phyloP scores from a whole-genome alignment of 2,113 vertebrate genomes.

The Lota lota region DNA sequence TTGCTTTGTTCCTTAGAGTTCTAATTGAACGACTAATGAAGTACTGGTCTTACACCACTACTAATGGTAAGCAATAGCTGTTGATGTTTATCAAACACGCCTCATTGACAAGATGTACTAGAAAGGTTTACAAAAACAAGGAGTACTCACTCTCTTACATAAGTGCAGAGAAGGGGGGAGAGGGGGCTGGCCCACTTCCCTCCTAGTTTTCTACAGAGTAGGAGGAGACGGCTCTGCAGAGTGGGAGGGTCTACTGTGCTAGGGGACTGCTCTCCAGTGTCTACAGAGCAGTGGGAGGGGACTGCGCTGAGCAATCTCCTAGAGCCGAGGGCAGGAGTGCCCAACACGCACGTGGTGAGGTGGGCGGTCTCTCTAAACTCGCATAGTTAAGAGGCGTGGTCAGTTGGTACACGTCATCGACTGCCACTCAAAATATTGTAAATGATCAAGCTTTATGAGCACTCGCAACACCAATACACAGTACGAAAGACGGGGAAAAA shows the following conservation, averaged over 20 bases:
- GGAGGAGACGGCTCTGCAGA: slow-evolving; percentile 25
- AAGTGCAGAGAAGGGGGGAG: slow-evolving; percentile 47
- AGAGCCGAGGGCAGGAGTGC: slow-evolving; percentile 54
- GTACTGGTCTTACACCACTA: too few relatives aligned
- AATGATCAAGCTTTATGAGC: not conserved
- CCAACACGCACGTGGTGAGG: slow-evolving; percentile 76
- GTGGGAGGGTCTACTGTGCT: slow-evolving; percentile 13
- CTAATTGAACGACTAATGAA: too few relatives aligned
- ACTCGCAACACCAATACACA: too few relatives aligned
- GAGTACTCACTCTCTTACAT: slow-evolving; percentile 61
- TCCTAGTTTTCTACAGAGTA: slow-evolving; percentile 53
- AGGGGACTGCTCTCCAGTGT: too few relatives aligned
- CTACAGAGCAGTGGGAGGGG: slow-evolving; percentile 9
- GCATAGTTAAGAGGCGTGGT: slow-evolving; percentile 43
- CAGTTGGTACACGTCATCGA: slow-evolving; percentile 66
- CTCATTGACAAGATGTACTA: not conserved
- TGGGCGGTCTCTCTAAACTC: slow-evolving; percentile 40
- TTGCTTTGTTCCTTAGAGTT: too few relatives aligned
- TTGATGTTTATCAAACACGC: not conserved
- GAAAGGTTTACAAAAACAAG: slow-evolving; percentile 28
- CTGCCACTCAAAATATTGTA: slow-evolving; percentile 1
- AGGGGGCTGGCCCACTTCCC: slow-evolving; percentile 68
- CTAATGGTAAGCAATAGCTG: not conserved
- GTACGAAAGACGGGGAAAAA: not conserved
- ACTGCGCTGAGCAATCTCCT: too few relatives aligned